phyloP scores from a whole-genome alignment of 2,888 invertebrate genomes.

The Drosophila lutescens region DNA sequence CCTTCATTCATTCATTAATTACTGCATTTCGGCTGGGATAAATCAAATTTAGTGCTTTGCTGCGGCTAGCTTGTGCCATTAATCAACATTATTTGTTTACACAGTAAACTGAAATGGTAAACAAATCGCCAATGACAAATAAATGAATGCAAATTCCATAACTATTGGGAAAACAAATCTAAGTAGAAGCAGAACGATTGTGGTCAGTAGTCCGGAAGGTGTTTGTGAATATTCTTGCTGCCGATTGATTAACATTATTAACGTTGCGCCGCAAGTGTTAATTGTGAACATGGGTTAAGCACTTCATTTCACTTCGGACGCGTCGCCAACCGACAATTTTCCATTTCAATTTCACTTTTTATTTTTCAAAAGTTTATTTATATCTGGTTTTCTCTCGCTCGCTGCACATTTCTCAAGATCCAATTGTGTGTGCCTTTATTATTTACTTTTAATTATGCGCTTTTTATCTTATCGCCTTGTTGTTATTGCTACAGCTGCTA shows the following conservation, averaged over 20 bases:
- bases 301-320: slow-evolving; percentile 21
- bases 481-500: slow-evolving; percentile 13
- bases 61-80: slow-evolving; percentile 27
- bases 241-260: slow-evolving; percentile 30
- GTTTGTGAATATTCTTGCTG: not conserved
- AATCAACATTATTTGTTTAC: slow-evolving; percentile 34
- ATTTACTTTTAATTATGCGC: slow-evolving; percentile 46
- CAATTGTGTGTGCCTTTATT: slow-evolving; percentile 8
- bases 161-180: slow-evolving; percentile 27
- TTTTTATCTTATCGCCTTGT: slow-evolving; percentile 46
- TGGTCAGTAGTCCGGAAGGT: not conserved
- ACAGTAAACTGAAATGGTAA: slow-evolving; percentile 31
- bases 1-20: slow-evolving; percentile 3
- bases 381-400: slow-evolving; percentile 10
- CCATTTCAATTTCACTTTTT: slow-evolving; percentile 29
- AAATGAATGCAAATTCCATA: slow-evolving; percentile 26
- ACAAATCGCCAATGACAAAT: slow-evolving; percentile 27
- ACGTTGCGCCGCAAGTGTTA: slow-evolving; percentile 20
- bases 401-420: slow-evolving; percentile 38
- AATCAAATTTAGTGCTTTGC: slow-evolving; percentile 11
- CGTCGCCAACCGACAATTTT: slow-evolving; percentile 19
- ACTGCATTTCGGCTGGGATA: slow-evolving; percentile 6
- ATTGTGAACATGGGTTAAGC: slow-evolving; percentile 33
- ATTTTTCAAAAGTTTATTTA: slow-evolving; percentile 16
- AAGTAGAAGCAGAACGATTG: not conserved